Evolutionary conservation across 2,113 vertebrate species (phyloP).

Genomic region (Megalops atlanticus): DNA sequence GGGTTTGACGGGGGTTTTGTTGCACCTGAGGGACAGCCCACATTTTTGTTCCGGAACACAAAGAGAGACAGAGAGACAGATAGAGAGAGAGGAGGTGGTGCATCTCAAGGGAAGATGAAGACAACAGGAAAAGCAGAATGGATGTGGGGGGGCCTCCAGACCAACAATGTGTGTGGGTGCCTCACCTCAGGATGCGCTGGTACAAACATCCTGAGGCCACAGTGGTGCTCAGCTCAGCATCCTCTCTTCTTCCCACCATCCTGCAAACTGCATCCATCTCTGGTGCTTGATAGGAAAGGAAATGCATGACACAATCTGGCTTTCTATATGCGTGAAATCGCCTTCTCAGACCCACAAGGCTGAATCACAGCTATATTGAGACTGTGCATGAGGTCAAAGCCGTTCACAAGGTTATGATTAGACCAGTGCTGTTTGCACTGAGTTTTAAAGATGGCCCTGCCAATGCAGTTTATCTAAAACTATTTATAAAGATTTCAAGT

Average conservation of each 20-base stretch:
- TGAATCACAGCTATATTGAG: neutral
- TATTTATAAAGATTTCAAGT: too few species aligned
- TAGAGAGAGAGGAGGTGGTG: slow-evolving; percentile 9
- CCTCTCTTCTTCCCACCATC: slow-evolving; percentile 9
- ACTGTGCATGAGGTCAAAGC: neutral
- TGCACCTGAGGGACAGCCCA: slow-evolving; percentile 89
- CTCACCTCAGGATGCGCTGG: slow-evolving; percentile 15
- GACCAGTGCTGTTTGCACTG: neutral
- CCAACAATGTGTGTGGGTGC: slow-evolving; percentile 9
- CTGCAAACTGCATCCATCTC: neutral
- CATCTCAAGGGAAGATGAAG: slow-evolving; percentile 11
- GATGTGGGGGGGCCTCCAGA: slow-evolving; percentile 13
- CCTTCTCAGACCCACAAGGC: neutral
- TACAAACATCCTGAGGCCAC: slow-evolving; percentile 14
- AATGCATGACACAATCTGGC: neutral
- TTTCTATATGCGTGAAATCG: neutral
- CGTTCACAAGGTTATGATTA: neutral
- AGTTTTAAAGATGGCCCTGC: neutral
- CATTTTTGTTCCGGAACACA: slow-evolving; percentile 92
- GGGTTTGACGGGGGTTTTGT: slow-evolving; percentile 92
- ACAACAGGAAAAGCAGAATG: neutral
- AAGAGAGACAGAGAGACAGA: slow-evolving; percentile 37
- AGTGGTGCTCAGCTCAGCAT: neutral
- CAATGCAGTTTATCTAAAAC: too few species aligned
- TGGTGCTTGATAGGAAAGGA: slow-evolving; percentile 10